Evolutionary conservation across 2,888 invertebrate species (phyloP).

Genomic region (Eustalomyia histrio): DNA sequence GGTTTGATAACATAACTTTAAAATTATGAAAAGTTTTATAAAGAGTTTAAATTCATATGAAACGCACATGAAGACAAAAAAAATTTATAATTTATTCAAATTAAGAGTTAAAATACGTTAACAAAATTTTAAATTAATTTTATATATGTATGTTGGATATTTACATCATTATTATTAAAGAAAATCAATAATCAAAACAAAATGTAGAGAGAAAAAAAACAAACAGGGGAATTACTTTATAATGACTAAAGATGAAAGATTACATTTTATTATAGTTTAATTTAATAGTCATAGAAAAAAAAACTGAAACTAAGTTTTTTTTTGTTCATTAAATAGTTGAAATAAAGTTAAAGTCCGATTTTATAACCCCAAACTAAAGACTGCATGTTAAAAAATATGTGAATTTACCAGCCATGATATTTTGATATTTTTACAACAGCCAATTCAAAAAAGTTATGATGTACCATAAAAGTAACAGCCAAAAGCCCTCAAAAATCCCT

Average conservation of each 20-base stretch:
- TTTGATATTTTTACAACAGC: no score
- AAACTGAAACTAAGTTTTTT: no score
- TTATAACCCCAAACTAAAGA: no score
- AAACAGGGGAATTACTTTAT: background rate
- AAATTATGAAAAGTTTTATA: conserved; percentile 8
- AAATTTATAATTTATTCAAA: conserved; percentile 48
- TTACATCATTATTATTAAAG: conserved; percentile 4
- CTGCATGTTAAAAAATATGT: no score
- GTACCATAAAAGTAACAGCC: no score
- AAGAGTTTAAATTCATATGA: conserved; percentile 15
- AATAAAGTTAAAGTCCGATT: no score
- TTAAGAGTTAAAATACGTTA: conserved; percentile 37
- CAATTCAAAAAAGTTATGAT: no score
- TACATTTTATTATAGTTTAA: no score
- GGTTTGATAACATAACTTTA: conserved; percentile 16
- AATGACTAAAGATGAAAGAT: background rate
- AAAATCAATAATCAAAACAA: conserved; percentile 7
- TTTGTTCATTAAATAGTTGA: no score
- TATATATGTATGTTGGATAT: background rate
- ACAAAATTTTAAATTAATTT: conserved; percentile 46
- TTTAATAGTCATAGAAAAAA: no score
- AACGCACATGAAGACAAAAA: background rate
- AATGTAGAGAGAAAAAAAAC: background rate
- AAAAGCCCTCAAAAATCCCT: no score
- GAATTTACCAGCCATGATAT: no score